Conservation (phyloP, 2,888 invertebrate species). For the Rotaria socialis region DNA sequence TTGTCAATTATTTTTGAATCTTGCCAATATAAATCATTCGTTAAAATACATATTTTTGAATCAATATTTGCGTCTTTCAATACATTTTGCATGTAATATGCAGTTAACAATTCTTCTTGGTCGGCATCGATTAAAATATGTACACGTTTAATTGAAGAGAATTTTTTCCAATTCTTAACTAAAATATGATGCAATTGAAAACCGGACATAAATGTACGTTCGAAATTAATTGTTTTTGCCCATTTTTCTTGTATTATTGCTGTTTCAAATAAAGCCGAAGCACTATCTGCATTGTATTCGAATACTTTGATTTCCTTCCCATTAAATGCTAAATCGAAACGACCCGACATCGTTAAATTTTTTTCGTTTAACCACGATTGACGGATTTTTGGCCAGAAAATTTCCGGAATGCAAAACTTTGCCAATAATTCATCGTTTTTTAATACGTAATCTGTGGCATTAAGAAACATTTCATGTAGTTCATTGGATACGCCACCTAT, state of each 20-base stretch:
- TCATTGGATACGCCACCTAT: slow-evolving; percentile 6
- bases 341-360: background rate
- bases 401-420: background rate
- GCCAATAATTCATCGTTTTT: background rate
- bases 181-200: background rate
- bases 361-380: background rate
- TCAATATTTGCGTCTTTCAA: background rate
- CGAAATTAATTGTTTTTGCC: background rate
- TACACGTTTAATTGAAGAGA: background rate
- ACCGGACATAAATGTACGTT: background rate
- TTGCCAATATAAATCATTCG: slow-evolving; percentile 12
- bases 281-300: slow-evolving; percentile 27
- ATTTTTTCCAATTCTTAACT: background rate
- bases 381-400: background rate
- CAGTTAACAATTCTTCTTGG: slow-evolving; percentile 1
- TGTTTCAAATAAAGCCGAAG: background rate
- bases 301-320: slow-evolving; percentile 9
- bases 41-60: background rate
- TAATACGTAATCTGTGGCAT: background rate
- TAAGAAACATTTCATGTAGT: slow-evolving; percentile 11
- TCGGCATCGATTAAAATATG: slow-evolving; percentile 2
- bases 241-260: background rate
- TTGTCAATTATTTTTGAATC: slow-evolving; percentile 4
- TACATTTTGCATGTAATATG: slow-evolving; percentile 14
- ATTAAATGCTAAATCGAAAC: background rate